phyloP scores from a whole-genome alignment of 2,888 invertebrate genomes.

The Cremastobaeus sp. region DNA sequence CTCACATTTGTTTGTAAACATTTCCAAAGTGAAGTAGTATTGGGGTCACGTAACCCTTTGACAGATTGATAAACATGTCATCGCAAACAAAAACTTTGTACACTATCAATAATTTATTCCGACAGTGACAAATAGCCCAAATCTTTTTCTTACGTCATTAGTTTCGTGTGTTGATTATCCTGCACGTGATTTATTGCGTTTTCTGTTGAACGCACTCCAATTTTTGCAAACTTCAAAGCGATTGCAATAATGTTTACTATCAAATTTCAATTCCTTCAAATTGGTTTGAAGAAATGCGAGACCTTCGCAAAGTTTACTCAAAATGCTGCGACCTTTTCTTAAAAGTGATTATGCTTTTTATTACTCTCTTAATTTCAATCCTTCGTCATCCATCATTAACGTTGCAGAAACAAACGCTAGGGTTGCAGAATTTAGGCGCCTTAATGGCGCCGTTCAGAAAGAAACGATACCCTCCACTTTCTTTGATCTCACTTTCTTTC shows the following conservation, averaged over 20 bases:
- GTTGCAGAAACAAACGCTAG: conserved; percentile 35
- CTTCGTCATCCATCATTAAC: conserved; percentile 30
- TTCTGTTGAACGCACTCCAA: conserved; percentile 3
- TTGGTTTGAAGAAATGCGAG: too few relatives aligned
- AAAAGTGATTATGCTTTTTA: too few relatives aligned
- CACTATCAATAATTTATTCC: conserved; percentile 11
- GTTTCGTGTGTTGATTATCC: conserved; percentile 24
- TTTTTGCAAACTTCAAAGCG: too few relatives aligned
- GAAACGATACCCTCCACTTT: conserved; percentile 1
- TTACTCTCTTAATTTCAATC: conserved; percentile 19
- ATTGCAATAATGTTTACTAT: too few relatives aligned
- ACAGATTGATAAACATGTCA: conserved; percentile 14
- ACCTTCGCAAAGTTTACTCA: too few relatives aligned
- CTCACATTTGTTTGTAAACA: background rate
- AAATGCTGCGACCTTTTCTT: too few relatives aligned
- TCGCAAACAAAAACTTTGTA: conserved; percentile 1
- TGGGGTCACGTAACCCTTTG: background rate
- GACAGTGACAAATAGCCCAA: conserved; percentile 6
- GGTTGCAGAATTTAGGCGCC: conserved; percentile 33
- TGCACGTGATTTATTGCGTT: conserved; percentile 20
- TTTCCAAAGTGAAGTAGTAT: background rate
- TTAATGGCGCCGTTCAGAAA: conserved; percentile 15
- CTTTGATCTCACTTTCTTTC: too few relatives aligned
- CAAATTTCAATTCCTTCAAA: too few relatives aligned
- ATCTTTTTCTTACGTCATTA: conserved; percentile 27